These are phyloP conservation scores for Nycteola revayana DNA, from an alignment of 2,888 invertebrate species.

Conservation along the genomic window DNA sequence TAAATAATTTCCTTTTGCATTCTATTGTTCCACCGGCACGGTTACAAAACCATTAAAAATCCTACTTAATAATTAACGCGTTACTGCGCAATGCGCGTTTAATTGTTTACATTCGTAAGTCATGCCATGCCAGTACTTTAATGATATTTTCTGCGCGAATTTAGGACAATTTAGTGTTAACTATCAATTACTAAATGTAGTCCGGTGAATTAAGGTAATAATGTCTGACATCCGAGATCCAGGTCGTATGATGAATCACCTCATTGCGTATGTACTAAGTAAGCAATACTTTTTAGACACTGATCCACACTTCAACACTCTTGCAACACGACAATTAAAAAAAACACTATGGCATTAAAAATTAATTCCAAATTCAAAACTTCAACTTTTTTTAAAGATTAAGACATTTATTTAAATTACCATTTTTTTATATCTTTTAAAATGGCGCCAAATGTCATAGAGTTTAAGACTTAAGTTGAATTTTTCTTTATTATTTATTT, in stretches of 20 bases:
- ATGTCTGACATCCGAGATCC: conserved; percentile 45
- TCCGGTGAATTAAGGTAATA: conserved; percentile 62
- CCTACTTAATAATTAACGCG: conserved; percentile 3
- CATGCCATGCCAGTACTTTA: conserved; percentile 4
- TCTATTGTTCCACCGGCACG: conserved; percentile 43
- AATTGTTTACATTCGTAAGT: conserved; percentile 20
- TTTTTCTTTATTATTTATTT: conserved; percentile 36
- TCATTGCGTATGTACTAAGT: conserved; percentile 42
- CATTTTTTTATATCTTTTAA: too few species aligned
- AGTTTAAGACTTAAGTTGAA: conserved; percentile 37
- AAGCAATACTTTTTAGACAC: conserved; percentile 40
- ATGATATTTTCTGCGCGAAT: conserved; percentile 15
- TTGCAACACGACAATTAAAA: conserved; percentile 33
- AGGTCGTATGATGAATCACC: conserved; percentile 66
- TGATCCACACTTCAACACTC: conserved; percentile 31
- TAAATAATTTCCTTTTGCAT: conserved; percentile 64
- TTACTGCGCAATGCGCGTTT: conserved; percentile 9
- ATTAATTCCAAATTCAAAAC: conserved; percentile 20
- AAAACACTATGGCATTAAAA: conserved; percentile 7
- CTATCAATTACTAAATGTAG: conserved; percentile 54
- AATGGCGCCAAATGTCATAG: conserved; percentile 35
- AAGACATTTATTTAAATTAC: too few species aligned
- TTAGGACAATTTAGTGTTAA: conserved; percentile 24
- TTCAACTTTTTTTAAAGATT: too few species aligned
- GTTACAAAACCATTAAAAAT: too few species aligned